A percentile compares a stretch with the other conserved stretches of the same genome.
Conservation (phyloP, 37 sponge, comb jelly and placozoan genomes). For the Dysidea cf. avara region DNA sequence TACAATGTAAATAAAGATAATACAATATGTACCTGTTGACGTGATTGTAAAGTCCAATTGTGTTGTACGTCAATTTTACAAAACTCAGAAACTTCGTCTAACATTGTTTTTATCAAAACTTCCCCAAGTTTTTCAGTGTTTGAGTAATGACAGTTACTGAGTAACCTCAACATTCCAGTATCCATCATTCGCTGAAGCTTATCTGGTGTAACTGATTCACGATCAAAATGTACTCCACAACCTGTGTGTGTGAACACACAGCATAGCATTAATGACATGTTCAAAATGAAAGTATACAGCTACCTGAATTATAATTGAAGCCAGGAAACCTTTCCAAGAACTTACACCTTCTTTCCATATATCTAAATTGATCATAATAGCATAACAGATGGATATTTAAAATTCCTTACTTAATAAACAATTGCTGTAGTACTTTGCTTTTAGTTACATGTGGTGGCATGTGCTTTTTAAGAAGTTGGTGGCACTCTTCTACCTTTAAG, state of each 20-base stretch:
- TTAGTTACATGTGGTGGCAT: conserved; percentile 46
- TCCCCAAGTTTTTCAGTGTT: conserved; percentile 77
- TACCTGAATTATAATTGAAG: conserved; percentile 82
- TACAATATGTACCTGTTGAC: conserved; percentile 64
- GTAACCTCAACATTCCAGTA: too few species aligned
- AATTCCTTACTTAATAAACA: conserved; percentile 73
- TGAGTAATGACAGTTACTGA: too few species aligned
- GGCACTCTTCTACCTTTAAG: conserved; percentile 48
- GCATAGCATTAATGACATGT: too few species aligned
- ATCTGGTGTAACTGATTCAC: too few species aligned
- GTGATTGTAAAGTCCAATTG: conserved; percentile 63
- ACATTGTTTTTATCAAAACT: conserved; percentile 76
- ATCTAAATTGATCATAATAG: too few species aligned
- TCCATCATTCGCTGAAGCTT: too few species aligned
- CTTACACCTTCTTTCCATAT: conserved; percentile 77
- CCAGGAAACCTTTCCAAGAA: conserved; percentile 61
- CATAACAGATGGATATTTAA: background rate
- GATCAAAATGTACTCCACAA: too few species aligned
- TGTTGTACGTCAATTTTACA: too few species aligned
- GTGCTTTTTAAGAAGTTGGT: conserved; percentile 35
- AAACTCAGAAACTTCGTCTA: too few species aligned
- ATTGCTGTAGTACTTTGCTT: conserved; percentile 62
- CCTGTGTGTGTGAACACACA: too few species aligned
- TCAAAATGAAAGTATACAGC: too few species aligned
- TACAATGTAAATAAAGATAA: too few species aligned